phyloP scores from a whole-genome alignment of 2,113 vertebrate genomes.

The Rana temporaria region DNA sequence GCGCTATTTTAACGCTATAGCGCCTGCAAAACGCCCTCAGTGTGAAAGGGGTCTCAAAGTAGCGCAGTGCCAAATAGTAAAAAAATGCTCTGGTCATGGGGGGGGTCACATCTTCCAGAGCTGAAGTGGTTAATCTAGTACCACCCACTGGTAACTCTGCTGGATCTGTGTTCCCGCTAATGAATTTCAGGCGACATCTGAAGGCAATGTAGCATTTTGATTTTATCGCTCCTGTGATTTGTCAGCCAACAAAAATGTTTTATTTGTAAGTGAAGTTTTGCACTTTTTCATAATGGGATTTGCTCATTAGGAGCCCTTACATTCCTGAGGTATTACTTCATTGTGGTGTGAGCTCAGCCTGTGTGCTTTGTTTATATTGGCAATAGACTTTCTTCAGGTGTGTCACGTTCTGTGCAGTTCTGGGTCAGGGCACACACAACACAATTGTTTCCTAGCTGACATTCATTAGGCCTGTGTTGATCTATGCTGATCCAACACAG shows the following conservation, averaged over 20 bases:
- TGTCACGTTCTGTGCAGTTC: background rate
- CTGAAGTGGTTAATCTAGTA: background rate
- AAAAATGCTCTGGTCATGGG: no score
- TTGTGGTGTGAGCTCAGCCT: background rate
- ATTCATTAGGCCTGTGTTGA: no score
- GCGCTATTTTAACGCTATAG: no score
- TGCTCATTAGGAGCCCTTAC: constrained; percentile 1
- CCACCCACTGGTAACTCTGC: constrained; percentile 8
- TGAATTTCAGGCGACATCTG: background rate
- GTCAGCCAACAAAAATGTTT: constrained; percentile 26
- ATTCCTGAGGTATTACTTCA: constrained; percentile 22
- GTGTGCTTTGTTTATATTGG: constrained; percentile 14
- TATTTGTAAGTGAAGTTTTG: constrained; percentile 16
- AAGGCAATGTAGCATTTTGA: constrained; percentile 3
- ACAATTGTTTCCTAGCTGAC: no score
- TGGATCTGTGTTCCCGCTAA: constrained; percentile 8
- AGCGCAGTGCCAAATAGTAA: no score
- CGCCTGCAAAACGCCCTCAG: no score
- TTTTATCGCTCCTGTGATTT: constrained; percentile 16
- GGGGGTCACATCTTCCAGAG: no score
- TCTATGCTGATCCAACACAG: no score
- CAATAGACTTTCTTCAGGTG: background rate
- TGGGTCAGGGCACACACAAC: no score
- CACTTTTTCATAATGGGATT: constrained; percentile 5
- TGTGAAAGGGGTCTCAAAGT: no score